These are phyloP conservation scores for Lichenostomus cassidix DNA, from an alignment of 2,113 vertebrate genomes.

Conservation along the genomic window DNA sequence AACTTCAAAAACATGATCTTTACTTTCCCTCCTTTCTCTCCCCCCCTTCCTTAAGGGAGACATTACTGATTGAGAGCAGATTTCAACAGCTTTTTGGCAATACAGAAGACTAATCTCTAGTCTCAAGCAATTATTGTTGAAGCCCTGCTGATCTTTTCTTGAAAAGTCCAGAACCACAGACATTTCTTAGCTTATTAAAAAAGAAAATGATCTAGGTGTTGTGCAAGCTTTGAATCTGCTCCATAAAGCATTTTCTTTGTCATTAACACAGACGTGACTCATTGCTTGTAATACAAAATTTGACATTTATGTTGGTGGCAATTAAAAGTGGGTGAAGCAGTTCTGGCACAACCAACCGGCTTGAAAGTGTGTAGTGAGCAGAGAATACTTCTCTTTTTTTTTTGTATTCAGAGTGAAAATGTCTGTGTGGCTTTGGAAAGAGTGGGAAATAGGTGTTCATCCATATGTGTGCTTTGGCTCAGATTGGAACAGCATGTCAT, in stretches of 20 bases:
- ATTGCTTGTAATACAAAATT: constrained; percentile 21
- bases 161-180: constrained; percentile 53
- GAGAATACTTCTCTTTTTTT: neutral
- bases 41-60: neutral
- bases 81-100: constrained; percentile 44
- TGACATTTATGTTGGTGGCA: constrained; percentile 38
- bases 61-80: constrained; percentile 4
- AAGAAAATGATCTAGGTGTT: constrained; percentile 4
- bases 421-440: neutral
- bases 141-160: constrained; percentile 50
- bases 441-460: neutral
- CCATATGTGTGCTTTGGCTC: neutral
- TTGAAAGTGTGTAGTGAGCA: neutral
- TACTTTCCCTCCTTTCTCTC: neutral
- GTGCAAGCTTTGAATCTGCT: constrained; percentile 24
- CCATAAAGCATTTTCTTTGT: constrained; percentile 49
- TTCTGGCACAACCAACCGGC: constrained; percentile 1
- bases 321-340: constrained; percentile 3
- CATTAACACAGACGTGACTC: constrained; percentile 48
- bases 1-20: constrained; percentile 60
- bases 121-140: constrained; percentile 45
- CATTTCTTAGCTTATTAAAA: constrained; percentile 34
- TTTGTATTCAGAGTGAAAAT: neutral
- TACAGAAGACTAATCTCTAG: neutral
- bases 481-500: neutral